Percentiles rank a stretch among this genome's conserved stretches.
Evolutionary conservation across 2,888 invertebrate genomes (phyloP).

Genomic region (Chydorus sphaericus): DNA sequence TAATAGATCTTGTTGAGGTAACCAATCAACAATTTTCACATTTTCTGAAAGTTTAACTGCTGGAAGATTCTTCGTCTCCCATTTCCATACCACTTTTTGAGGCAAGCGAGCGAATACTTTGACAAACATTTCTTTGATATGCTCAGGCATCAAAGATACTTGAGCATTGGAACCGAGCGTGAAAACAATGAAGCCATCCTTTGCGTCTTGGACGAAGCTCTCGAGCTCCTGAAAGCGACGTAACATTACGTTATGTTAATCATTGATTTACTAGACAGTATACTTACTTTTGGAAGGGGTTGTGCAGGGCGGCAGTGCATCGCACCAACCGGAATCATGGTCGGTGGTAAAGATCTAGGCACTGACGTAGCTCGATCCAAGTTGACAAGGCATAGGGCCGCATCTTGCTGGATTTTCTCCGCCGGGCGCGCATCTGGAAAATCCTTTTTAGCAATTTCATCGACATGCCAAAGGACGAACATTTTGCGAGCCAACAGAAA

Average conservation of each 20-base stretch:
- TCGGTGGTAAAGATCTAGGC: conserved; percentile 1
- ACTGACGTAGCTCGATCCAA: not conserved
- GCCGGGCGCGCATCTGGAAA: not conserved
- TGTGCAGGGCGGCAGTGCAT: not conserved
- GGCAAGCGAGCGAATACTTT: not conserved
- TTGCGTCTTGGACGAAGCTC: conserved; percentile 44
- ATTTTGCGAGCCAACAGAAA: not conserved
- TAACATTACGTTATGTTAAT: no score
- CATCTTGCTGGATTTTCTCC: not conserved
- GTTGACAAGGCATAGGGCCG: not conserved
- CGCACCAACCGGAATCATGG: not conserved
- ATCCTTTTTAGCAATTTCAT: not conserved
- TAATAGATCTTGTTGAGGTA: not conserved
- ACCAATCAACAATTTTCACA: not conserved
- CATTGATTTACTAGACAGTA: not conserved
- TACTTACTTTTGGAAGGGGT: not conserved
- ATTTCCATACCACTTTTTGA: not conserved
- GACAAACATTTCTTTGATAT: not conserved
- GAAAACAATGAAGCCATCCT: not conserved
- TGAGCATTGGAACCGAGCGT: not conserved
- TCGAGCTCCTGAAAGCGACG: conserved; percentile 32
- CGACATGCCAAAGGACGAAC: not conserved
- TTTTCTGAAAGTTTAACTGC: not conserved
- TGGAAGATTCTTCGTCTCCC: conserved; percentile 24
- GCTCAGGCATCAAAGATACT: not conserved